Percentiles rank a stretch among this genome's conserved stretches.
These are phyloP conservation scores for Periophthalmus magnuspinnatus DNA, from an alignment of 2,797 vertebrate genomes.

Conservation along the genomic window DNA sequence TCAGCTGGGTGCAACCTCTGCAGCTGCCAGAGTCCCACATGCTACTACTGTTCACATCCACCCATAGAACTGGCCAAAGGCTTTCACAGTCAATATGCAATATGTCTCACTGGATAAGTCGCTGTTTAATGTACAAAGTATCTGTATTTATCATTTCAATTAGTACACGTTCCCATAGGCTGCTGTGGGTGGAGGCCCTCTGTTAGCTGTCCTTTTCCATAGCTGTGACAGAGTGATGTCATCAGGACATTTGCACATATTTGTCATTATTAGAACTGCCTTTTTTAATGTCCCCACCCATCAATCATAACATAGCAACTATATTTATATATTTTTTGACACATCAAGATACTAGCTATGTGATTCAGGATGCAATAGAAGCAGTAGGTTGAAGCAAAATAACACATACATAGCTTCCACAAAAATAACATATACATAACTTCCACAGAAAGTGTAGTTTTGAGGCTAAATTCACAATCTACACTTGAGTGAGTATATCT, in stretches of 20 bases:
- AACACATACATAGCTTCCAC: no score
- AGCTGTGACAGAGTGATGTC: not conserved
- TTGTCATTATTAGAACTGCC: constrained; percentile 4
- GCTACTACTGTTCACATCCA: constrained; percentile 65
- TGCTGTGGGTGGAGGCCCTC: not conserved
- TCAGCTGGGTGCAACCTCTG: constrained; percentile 69
- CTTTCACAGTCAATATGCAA: constrained; percentile 9
- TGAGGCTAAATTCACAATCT: no score
- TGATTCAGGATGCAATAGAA: not conserved
- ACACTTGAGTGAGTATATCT: not conserved
- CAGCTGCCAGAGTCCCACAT: constrained; percentile 61
- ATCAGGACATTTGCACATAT: not conserved
- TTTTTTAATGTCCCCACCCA: not conserved
- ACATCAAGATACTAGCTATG: not conserved
- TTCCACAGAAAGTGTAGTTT: no score
- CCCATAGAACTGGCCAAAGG: constrained; percentile 26
- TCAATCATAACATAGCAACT: not conserved
- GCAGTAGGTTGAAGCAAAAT: no score
- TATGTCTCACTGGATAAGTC: not conserved
- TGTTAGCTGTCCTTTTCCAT: not conserved
- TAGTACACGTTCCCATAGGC: not conserved
- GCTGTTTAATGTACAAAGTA: not conserved
- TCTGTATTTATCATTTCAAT: not conserved
- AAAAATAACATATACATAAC: no score
- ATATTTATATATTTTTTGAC: not conserved